Evolutionary conservation across 2,113 vertebrate genomes (phyloP).

Genomic region (Alces alces): DNA sequence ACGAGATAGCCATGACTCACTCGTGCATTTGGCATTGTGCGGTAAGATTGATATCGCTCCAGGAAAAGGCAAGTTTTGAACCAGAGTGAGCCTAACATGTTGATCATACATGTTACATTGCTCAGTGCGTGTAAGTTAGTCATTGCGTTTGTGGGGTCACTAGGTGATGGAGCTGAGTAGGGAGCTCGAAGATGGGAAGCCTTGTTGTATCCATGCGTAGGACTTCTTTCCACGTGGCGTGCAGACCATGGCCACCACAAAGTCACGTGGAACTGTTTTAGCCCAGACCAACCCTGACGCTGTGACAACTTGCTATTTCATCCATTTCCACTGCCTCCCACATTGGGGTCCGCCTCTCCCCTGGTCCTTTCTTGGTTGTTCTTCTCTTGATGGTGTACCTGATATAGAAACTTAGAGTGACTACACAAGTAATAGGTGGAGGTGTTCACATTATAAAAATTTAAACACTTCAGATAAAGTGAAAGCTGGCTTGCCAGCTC

Average conservation of each 20-base stretch:
- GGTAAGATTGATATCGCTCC: background rate
- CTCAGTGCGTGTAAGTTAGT: background rate
- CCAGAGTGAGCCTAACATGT: background rate
- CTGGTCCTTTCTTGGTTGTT: background rate
- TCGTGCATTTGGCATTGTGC: background rate
- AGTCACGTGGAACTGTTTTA: background rate
- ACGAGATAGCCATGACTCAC: background rate
- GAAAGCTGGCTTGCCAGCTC: background rate
- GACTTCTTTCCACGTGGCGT: background rate
- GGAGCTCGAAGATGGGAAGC: background rate
- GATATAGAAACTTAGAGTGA: background rate
- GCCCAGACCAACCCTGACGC: background rate
- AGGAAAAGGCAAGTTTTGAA: constrained; percentile 18
- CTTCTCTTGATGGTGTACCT: background rate
- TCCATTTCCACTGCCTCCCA: background rate
- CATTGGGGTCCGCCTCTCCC: background rate
- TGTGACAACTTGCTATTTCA: background rate
- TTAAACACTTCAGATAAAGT: background rate
- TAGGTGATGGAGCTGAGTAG: background rate
- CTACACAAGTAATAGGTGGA: background rate
- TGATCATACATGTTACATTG: constrained; percentile 13
- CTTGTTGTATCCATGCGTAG: background rate
- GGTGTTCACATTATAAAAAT: background rate
- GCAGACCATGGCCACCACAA: background rate
- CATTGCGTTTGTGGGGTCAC: background rate